Percentiles rank a stretch among this genome's conserved stretches.
Evolutionary conservation across 2,113 vertebrate species (phyloP).

Genomic region (Cettia cetti): DNA sequence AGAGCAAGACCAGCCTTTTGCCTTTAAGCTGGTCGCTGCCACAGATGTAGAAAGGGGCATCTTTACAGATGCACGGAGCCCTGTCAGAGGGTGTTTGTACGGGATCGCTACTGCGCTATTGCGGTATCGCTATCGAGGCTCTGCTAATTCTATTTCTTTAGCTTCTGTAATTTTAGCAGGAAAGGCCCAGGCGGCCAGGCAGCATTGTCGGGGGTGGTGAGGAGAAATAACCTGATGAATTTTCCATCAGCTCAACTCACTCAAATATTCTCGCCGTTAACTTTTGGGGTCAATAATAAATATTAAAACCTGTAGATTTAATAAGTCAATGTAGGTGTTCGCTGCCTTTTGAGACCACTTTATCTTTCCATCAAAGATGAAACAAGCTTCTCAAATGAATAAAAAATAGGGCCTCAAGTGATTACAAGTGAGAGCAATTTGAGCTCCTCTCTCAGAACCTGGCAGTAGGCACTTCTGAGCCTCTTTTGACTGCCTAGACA

Average conservation of each 20-base stretch:
- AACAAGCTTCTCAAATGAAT: slow-evolving; percentile 61
- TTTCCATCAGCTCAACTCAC: not conserved
- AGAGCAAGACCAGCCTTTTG: not conserved
- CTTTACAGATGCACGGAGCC: not conserved
- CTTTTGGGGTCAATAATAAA: slow-evolving; percentile 53
- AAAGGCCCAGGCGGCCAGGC: not conserved
- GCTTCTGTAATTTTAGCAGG: slow-evolving; percentile 2
- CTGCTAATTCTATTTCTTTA: slow-evolving; percentile 10
- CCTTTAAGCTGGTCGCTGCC: not conserved
- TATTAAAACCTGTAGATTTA: slow-evolving; percentile 61
- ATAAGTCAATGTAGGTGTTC: slow-evolving; percentile 54
- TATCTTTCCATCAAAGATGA: slow-evolving; percentile 44
- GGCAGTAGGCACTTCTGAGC: slow-evolving; percentile 39
- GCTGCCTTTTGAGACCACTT: slow-evolving; percentile 60
- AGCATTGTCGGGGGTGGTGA: not conserved
- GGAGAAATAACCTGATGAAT: slow-evolving; percentile 48
- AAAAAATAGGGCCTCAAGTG: slow-evolving; percentile 67
- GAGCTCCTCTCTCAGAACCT: slow-evolving; percentile 43
- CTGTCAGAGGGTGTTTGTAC: not conserved
- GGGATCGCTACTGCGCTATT: not conserved
- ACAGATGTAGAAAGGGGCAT: not conserved
- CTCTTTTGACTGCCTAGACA: slow-evolving; percentile 20
- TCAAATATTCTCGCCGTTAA: not conserved
- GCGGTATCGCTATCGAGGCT: not conserved
- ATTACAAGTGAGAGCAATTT: slow-evolving; percentile 62